Evolutionary conservation across 2,888 invertebrate species (phyloP).

Genomic region (Trisateles emortualis): DNA sequence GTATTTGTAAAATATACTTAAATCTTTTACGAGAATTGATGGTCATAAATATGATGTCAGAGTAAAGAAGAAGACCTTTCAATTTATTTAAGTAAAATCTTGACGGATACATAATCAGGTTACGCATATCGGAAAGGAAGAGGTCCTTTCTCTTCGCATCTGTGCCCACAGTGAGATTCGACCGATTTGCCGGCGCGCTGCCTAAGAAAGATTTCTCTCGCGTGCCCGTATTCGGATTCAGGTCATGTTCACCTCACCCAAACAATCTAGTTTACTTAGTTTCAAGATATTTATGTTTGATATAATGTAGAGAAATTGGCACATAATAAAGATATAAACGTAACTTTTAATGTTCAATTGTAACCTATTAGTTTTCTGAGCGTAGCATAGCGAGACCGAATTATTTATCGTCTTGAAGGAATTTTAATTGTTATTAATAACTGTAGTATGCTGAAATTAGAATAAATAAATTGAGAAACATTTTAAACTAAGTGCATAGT

Average conservation of each 20-base stretch:
- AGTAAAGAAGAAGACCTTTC: too few species aligned
- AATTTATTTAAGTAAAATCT: background rate
- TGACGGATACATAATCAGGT: constrained; percentile 10
- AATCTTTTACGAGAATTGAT: too few species aligned
- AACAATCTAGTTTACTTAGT: constrained; percentile 60
- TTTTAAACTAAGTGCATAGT: constrained; percentile 5
- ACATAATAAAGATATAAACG: too few species aligned
- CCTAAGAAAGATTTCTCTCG: constrained; percentile 78
- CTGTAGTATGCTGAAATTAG: background rate
- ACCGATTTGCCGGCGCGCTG: constrained; percentile 55
- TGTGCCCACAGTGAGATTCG: constrained; percentile 51
- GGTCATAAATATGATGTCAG: too few species aligned
- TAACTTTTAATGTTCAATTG: constrained; percentile 21
- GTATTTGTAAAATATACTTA: too few species aligned
- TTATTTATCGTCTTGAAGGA: background rate
- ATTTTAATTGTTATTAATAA: constrained; percentile 10
- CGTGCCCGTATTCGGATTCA: constrained; percentile 81
- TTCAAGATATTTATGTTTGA: constrained; percentile 22
- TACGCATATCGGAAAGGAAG: constrained; percentile 58
- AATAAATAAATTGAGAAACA: background rate
- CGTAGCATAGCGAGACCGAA: background rate
- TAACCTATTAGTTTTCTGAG: background rate
- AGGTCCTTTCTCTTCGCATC: constrained; percentile 71
- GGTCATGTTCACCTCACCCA: constrained; percentile 77
- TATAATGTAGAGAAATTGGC: constrained; percentile 8